A percentile compares a stretch with the other conserved stretches of the same genome.
These are phyloP conservation scores for Hippocampus abdominalis DNA, from an alignment of 2,113 vertebrate species.

Conservation along the genomic window DNA sequence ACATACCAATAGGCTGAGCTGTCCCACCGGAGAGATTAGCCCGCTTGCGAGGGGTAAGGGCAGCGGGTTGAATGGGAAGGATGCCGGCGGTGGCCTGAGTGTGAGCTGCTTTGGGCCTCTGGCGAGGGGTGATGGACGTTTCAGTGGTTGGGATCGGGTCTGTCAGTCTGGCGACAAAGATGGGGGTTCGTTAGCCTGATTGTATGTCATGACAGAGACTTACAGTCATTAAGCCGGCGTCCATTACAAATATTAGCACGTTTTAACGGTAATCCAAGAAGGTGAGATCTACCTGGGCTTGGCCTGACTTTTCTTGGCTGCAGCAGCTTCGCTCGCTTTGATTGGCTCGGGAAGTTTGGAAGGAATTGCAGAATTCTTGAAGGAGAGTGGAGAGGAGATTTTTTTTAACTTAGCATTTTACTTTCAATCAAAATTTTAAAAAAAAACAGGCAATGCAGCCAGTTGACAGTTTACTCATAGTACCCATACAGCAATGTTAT, in stretches of 20 bases:
- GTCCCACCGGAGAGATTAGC: constrained; percentile 75
- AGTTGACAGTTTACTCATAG: not conserved
- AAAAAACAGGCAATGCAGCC: not conserved
- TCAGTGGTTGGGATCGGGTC: constrained; percentile 95
- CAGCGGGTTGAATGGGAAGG: constrained; percentile 91
- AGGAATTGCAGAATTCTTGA: constrained; percentile 89
- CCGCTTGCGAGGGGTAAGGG: constrained; percentile 91
- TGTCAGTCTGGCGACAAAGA: constrained; percentile 78
- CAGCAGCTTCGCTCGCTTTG: constrained; percentile 94
- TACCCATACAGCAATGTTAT: not conserved
- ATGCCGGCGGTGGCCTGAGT: constrained; percentile 89
- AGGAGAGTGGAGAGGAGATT: not conserved
- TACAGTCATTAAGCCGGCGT: constrained; percentile 39
- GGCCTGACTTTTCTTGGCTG: constrained; percentile 89
- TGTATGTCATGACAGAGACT: constrained; percentile 37
- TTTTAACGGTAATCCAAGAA: constrained; percentile 5
- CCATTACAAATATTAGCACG: constrained; percentile 12
- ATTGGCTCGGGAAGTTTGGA: constrained; percentile 92
- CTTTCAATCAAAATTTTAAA: not conserved
- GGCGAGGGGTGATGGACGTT: constrained; percentile 95
- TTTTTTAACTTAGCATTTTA: too few species aligned
- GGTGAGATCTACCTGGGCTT: constrained; percentile 84
- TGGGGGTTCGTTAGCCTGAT: constrained; percentile 12
- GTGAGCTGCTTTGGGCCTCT: constrained; percentile 96
- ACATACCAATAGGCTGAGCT: constrained; percentile 78